Percentiles rank a stretch among this genome's conserved stretches.
These are phyloP conservation scores for Rhynchotus rufescens DNA, from an alignment of 2,797 vertebrate species.

Conservation along the genomic window DNA sequence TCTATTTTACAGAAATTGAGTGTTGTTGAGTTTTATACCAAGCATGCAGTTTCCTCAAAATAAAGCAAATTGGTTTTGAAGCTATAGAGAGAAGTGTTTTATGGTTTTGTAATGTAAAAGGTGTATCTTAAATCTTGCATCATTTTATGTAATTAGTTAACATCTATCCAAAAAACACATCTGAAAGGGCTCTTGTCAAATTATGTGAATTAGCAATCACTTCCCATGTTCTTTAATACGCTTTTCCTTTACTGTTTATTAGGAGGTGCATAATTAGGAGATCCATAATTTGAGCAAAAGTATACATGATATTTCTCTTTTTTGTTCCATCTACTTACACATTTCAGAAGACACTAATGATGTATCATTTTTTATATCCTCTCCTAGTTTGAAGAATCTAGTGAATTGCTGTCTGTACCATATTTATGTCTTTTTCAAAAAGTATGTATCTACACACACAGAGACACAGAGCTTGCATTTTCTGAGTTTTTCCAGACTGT, in stretches of 20 bases:
- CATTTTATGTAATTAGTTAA: neutral
- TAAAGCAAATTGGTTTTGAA: neutral
- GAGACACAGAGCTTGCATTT: neutral
- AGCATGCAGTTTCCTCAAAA: neutral
- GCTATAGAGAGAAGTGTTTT: neutral
- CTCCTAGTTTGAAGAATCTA: neutral
- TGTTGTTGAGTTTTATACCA: neutral
- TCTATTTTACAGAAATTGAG: fast-evolving
- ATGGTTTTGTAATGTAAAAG: neutral
- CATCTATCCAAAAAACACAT: neutral
- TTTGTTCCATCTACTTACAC: neutral
- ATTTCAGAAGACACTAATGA: neutral
- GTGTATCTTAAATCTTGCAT: neutral
- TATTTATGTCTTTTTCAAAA: neutral
- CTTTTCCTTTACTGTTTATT: neutral
- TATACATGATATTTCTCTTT: neutral
- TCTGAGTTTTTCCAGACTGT: neutral
- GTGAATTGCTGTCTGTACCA: neutral
- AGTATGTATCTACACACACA: too few species aligned
- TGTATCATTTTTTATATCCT: neutral
- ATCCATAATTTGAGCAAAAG: neutral
- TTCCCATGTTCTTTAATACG: neutral
- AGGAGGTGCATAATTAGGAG: neutral
- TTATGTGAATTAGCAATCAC: fast-evolving
- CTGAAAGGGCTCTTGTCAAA: neutral